phyloP scores from a whole-genome alignment of 2,888 invertebrate genomes.

The Anoplius nigerrimus region DNA sequence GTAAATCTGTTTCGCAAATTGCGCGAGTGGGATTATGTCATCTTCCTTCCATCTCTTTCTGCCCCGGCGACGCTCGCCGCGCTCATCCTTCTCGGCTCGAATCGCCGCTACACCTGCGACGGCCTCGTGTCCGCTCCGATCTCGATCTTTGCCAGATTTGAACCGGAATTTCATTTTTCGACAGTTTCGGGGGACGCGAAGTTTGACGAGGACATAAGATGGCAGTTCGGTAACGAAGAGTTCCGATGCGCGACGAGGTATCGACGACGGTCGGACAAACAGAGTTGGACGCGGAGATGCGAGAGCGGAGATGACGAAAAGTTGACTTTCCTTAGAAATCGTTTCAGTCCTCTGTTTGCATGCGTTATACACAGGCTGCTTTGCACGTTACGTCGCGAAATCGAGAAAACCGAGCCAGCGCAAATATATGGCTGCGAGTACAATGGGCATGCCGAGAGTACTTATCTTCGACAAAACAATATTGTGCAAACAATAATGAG shows the following conservation, averaged over 20 bases:
- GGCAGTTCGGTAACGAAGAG: too few relatives aligned
- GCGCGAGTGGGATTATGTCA: constrained; percentile 66
- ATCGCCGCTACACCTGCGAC: constrained; percentile 9
- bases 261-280: neutral
- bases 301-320: neutral
- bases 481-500: constrained; percentile 61
- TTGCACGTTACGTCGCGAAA: constrained; percentile 38
- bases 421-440: constrained; percentile 49
- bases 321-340: constrained; percentile 10
- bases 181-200: too few relatives aligned
- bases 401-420: constrained; percentile 43
- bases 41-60: constrained; percentile 54
- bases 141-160: too few relatives aligned
- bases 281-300: neutral
- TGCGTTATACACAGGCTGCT: constrained; percentile 9
- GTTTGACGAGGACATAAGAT: too few relatives aligned
- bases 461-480: constrained; percentile 63
- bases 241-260: neutral
- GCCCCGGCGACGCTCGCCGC: constrained; percentile 31
- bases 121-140: too few relatives aligned
- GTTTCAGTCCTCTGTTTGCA: neutral
- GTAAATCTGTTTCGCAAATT: constrained; percentile 74
- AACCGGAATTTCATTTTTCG: too few relatives aligned
- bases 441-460: constrained; percentile 45
- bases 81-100: constrained; percentile 3